Percentiles rank a stretch among this genome's conserved stretches.
Conservation (phyloP, 2,113 vertebrate genomes). For the Scytalopus superciliaris region DNA sequence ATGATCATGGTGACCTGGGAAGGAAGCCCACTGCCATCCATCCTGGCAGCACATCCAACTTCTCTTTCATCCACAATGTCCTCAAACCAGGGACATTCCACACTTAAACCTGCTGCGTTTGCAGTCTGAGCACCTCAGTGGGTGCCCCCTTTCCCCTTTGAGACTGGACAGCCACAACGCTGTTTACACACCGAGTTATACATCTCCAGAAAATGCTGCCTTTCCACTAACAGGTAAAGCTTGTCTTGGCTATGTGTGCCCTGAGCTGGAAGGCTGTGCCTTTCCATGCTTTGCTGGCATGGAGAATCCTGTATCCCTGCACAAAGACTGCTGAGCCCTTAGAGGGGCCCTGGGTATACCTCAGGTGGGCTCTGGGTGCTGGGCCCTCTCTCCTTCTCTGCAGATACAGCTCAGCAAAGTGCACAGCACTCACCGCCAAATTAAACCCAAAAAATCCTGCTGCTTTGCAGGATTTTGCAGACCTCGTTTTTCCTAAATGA, state of each 20-base stretch:
- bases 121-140: background rate
- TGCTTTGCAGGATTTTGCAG: background rate
- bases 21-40: rapidly evolving
- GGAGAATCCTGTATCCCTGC: background rate
- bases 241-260: background rate
- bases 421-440: background rate
- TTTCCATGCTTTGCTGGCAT: background rate
- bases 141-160: background rate
- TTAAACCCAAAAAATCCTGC: background rate
- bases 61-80: background rate
- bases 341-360: rapidly evolving
- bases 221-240: background rate
- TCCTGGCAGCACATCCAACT: background rate
- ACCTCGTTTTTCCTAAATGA: background rate
- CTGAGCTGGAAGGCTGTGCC: background rate
- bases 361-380: background rate
- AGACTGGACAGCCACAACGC: background rate
- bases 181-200: background rate
- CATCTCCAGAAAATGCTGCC: background rate
- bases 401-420: background rate
- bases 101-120: background rate
- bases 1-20: rapidly evolving
- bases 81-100: background rate
- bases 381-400: background rate
- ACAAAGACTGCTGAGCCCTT: background rate